These are phyloP conservation scores for Sussaba pulchella DNA, from an alignment of 2,888 invertebrate species.

Conservation along the genomic window DNA sequence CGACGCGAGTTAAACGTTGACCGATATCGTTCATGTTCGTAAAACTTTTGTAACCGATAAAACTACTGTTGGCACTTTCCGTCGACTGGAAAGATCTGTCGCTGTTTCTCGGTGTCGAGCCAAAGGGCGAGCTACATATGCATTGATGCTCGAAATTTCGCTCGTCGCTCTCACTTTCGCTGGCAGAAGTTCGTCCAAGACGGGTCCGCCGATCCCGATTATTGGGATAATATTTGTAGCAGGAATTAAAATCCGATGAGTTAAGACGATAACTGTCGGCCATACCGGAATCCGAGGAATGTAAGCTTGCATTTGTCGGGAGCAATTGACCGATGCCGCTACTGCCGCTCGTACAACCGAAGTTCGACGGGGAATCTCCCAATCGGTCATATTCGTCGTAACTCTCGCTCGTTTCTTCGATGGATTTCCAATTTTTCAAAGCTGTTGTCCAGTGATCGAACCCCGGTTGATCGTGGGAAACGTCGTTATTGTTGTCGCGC, in stretches of 20 bases:
- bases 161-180: slow-evolving; percentile 82
- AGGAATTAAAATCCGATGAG: slow-evolving; percentile 77
- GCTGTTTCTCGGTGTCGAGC: slow-evolving; percentile 90
- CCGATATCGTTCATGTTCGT: slow-evolving; percentile 7
- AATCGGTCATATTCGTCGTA: slow-evolving; percentile 53
- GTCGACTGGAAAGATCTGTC: slow-evolving; percentile 87
- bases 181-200: slow-evolving; percentile 70
- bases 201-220: slow-evolving; percentile 53
- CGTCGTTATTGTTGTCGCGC: slow-evolving; percentile 49
- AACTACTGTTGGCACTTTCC: slow-evolving; percentile 80
- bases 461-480: slow-evolving; percentile 55
- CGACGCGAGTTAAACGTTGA: not conserved
- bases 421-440: slow-evolving; percentile 68
- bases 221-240: slow-evolving; percentile 73
- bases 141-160: slow-evolving; percentile 89
- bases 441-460: slow-evolving; percentile 56
- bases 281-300: slow-evolving; percentile 92
- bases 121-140: slow-evolving; percentile 90
- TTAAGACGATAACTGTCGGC: slow-evolving; percentile 90
- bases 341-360: slow-evolving; percentile 46
- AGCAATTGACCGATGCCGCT: slow-evolving; percentile 26
- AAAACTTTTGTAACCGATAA: slow-evolving; percentile 79
- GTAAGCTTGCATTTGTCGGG: slow-evolving; percentile 69
- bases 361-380: slow-evolving; percentile 47
- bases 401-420: slow-evolving; percentile 14